Evolutionary conservation across 2,888 invertebrate species (phyloP).

Genomic region (Melanostoma scalare): DNA sequence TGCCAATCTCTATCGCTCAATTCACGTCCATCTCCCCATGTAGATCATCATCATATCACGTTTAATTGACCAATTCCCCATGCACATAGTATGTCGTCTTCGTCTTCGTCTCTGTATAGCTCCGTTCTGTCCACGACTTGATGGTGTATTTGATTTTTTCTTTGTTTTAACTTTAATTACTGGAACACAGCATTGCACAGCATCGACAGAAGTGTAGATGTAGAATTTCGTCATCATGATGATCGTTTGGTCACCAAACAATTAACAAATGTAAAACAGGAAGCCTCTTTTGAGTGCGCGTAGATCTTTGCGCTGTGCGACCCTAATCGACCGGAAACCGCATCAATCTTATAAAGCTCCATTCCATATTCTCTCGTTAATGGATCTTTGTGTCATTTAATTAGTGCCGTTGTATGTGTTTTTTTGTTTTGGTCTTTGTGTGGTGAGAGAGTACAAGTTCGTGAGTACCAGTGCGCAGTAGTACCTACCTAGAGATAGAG

Average conservation of each 20-base stretch:
- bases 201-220: constrained; percentile 11
- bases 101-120: constrained; percentile 25
- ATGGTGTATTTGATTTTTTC: constrained; percentile 22
- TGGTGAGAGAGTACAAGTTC: constrained; percentile 28
- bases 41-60: constrained; percentile 61
- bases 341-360: constrained; percentile 69
- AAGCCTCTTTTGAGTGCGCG: constrained; percentile 62
- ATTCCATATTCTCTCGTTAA: constrained; percentile 62
- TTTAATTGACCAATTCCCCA: constrained; percentile 64
- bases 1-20: constrained; percentile 68
- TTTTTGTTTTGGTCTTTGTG: not conserved
- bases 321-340: constrained; percentile 75
- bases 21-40: constrained; percentile 64
- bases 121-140: constrained; percentile 10
- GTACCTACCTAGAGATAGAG: not conserved
- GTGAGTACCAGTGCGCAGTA: constrained; percentile 17
- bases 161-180: constrained; percentile 63
- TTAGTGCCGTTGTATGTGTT: constrained; percentile 43
- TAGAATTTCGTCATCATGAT: constrained; percentile 42
- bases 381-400: constrained; percentile 65
- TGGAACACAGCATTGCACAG: constrained; percentile 54
- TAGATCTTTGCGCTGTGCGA: constrained; percentile 53
- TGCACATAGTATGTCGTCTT: constrained; percentile 9
- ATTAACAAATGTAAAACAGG: constrained; percentile 71
- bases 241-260: constrained; percentile 68